Conservation (phyloP, 2,113 vertebrate genomes). For the Melanerpes formicivorus region DNA sequence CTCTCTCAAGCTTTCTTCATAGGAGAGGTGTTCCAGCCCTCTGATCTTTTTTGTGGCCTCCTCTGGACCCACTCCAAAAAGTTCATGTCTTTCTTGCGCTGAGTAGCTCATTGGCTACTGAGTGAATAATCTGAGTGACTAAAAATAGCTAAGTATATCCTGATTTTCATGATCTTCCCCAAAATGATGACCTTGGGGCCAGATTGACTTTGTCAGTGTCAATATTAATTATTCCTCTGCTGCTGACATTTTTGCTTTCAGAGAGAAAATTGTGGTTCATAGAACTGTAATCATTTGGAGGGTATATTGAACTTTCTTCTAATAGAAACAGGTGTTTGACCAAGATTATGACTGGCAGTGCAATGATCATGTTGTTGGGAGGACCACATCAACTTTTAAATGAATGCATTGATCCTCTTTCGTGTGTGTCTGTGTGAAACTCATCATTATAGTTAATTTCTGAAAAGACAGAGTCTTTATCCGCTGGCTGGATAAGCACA, state of each 20-base stretch:
- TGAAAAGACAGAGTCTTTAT: not conserved
- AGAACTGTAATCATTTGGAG: not conserved
- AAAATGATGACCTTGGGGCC: not conserved
- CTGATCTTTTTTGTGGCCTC: not conserved
- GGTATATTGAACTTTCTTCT: not conserved
- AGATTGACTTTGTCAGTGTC: slow-evolving; percentile 11
- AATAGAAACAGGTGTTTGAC: slow-evolving; percentile 44
- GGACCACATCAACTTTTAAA: slow-evolving; percentile 38
- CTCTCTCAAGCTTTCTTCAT: not conserved
- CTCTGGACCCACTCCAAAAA: not conserved
- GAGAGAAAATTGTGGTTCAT: not conserved
- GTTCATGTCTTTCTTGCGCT: not conserved
- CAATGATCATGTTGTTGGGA: not conserved
- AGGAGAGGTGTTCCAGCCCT: not conserved
- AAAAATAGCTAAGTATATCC: not conserved
- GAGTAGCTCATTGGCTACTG: not conserved
- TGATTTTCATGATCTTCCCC: not conserved
- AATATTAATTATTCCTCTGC: slow-evolving; percentile 27
- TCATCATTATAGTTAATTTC: slow-evolving; percentile 34
- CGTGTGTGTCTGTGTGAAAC: not conserved
- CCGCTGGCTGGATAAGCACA: not conserved
- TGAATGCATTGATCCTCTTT: slow-evolving; percentile 22
- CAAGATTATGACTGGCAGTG: slow-evolving; percentile 28
- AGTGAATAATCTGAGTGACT: not conserved
- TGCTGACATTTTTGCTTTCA: slow-evolving; percentile 10